Base-by-base conservation (phyloP, 1,140 invertebrate genomes). In the Dendroctonus valens region DNA sequence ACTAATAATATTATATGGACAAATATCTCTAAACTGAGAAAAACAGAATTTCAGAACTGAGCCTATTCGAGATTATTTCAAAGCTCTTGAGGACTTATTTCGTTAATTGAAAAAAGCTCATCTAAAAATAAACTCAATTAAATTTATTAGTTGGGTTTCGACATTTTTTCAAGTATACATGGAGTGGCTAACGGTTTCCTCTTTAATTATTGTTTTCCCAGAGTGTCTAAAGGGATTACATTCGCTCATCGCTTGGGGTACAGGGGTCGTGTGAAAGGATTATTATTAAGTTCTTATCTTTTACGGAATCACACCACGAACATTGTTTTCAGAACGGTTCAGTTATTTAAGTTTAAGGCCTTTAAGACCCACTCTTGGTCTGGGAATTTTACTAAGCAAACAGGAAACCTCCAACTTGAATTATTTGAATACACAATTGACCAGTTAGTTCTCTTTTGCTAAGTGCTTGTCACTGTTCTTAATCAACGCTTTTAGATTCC, bases 151-250 rank as follows among this genome's bases (percentile, higher is more conserved):
- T 59, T 6, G 39, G 6, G 41, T 59, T 6, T 42, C 41, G n/a
- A 15, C 37, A 11, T 59, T 44, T 59, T 49, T 37, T 59, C 42
- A 9, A 6, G 41, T 12, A 6, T 12, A 26, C 12, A 8, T 39
- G n/a, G 15, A 49, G 40, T 49, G 44, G 58, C 58, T 48, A 59
- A 38, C 46, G 48, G 50, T 64, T 64, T 64, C 51, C 54, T 64
- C 61, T 57, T 64, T 64, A 64, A 64, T 64, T 64, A 64, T 64
- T 64, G 61, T 64, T 64, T 64, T 55, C 52, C 52, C 61, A 48
- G 42, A 64, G 52, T 64, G 54, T 64, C 61, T 37, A 48, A 64
- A 42, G 61, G 42, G 61, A 64, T 64, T 64, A 64, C 39, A 48
- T 55, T 54, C 61, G 41, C 51, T 54, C 37, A 55, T 55, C 61